Evolutionary conservation across 2,113 vertebrate genomes (phyloP), one percentile per base, ranked within the genome.

Genomic region (Scomber colias): DNA sequence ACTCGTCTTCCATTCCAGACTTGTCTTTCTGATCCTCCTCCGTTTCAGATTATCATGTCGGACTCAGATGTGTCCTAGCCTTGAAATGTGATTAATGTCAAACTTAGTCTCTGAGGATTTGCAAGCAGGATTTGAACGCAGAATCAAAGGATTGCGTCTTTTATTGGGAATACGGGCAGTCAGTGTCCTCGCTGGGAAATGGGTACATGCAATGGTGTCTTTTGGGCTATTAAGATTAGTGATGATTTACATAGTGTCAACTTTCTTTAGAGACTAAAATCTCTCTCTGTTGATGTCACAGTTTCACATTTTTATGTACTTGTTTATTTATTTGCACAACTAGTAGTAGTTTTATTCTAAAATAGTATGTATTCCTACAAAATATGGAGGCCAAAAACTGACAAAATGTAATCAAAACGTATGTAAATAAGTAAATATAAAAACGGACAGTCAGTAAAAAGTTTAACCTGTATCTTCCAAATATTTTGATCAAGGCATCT

Each of bases 21-120:
- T 61, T 49, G 67, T 88, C 79, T 87, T n/a, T 81, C 31, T 78
- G 81, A 85, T 80, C 84, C 84, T 65, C 64, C 21, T 78, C 54
- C 11, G 27, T 75, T 61, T 81, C 80, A 83, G 80, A 90, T 81
- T 74, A 77, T 83, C 35, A 12, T 66, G 84, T 84, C 31, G 11
- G 69, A 87, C 79, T 84, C 75, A 76, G 74, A 84, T 72, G 68
- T 71, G 68, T 35, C 71, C 30, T 27, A 71, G 68, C 79, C 77
- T 74, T 85, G 77, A 87, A 89, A 87, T 83, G 71, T 71, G 85
- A 85, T 89, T 87, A 87, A 90, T 87, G 82, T 88, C 86, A 82
- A 66, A 77, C 84, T 82, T 72, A 59, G 81, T 57, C 83, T 81
- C 51, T n/a, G 71, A 14, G 78, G 81, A 79, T 81, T 83, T 71